Base-by-base conservation (phyloP, 2,888 invertebrate species). In the Caenorhabditis virilis region DNA sequence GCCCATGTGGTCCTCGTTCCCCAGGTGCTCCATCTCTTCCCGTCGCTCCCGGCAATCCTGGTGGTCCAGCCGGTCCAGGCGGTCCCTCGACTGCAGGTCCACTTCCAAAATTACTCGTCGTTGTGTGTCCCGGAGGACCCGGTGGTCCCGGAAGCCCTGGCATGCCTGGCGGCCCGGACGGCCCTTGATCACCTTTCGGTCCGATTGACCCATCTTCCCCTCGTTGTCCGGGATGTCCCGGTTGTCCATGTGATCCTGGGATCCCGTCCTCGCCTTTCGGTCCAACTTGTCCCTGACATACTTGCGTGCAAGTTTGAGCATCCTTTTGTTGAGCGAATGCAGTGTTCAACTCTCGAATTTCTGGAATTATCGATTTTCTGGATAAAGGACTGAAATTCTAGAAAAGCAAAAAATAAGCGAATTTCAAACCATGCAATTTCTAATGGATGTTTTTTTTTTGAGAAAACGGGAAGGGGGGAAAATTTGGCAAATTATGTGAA, bases 161-260 rank as follows among this genome's bases (percentile, higher is more conserved):
- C 30, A 58, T 47, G 43, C 71, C 75, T 1, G 69, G 68, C 1
- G 71, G 67, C 27, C 76, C 76, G 4, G 68, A 67, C 25, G 57
- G 63, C 13, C 73, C 69, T 20, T 58, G 62, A 11, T 54, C 56
- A 41, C 71, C 78, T 18, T 64, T 55, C 20, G 51, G 23, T 47
- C 75, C 78, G 16, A 52, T 46, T n/a, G 56, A 27, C 16, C 77
- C 70, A 42, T 65, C 54, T 11, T 48, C 35, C 36, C 65, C 68
- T 4, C 57, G 38, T 27, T 57, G 51, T 49, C 70, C 79, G n/a
- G 69, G 75, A 50, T 74, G 71, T 18, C 78, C 78, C 6, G 62
- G 62, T 20, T 55, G 16, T 53, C 74, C 77, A 18, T 58, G 58
- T 23, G 71, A 65, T 18, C 79, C 79, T 9, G 67, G 65, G 1